Percentiles rank a stretch among this genome's conserved stretches.
These are phyloP conservation scores for Leptestheria dahalacensis DNA, from an alignment of 1,140 invertebrate genomes.

Conservation along the genomic window DNA sequence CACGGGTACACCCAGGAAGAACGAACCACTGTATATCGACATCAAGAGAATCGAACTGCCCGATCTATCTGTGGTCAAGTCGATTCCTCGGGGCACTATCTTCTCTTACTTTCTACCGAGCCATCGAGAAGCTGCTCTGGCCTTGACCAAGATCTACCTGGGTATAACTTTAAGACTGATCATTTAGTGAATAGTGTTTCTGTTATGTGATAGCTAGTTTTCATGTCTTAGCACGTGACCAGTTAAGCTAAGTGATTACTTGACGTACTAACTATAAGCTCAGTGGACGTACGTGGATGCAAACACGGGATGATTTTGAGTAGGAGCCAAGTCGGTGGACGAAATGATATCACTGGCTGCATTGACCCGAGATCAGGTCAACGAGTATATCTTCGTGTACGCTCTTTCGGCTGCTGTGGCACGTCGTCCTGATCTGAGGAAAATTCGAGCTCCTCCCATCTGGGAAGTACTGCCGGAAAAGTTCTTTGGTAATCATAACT, in stretches of 20 bases:
- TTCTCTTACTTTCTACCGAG: constrained; percentile 20
- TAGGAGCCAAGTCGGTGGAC: neutral
- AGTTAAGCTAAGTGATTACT: neutral
- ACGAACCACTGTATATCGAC: too few relatives aligned
- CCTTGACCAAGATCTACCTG: constrained; percentile 16
- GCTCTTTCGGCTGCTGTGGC: constrained; percentile 17
- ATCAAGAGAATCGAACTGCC: neutral
- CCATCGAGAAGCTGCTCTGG: constrained; percentile 17
- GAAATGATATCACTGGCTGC: constrained; percentile 9
- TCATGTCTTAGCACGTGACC: neutral
- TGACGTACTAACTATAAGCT: neutral
- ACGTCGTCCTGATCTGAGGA: constrained; percentile 16
- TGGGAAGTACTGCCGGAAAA: constrained; percentile 16
- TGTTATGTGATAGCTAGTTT: neutral
- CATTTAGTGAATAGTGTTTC: neutral
- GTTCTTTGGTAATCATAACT: neutral
- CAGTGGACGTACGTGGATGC: neutral
- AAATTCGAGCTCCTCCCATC: constrained; percentile 18
- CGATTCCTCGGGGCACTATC: constrained; percentile 14
- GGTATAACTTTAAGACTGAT: constrained; percentile 17
- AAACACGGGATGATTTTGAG: neutral
- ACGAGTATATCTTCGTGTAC: constrained; percentile 19
- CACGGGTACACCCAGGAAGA: too few relatives aligned
- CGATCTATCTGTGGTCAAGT: neutral
- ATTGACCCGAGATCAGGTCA: constrained; percentile 19